These are phyloP conservation scores for Drosophila auraria DNA, from an alignment of 1,140 invertebrate genomes.

Conservation along the genomic window DNA sequence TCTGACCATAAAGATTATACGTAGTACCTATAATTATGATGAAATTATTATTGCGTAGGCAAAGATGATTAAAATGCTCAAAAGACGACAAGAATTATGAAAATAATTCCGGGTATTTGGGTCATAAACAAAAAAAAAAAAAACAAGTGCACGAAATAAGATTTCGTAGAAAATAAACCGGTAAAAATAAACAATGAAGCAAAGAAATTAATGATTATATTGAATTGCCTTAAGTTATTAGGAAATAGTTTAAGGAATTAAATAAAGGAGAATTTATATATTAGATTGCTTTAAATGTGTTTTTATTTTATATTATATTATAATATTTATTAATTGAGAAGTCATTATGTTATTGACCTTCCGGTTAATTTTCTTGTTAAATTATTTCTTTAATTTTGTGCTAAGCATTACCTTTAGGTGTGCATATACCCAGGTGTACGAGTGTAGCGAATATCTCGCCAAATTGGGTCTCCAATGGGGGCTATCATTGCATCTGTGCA, in stretches of 20 bases:
- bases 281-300: too few relatives aligned
- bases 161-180: conserved; percentile 5
- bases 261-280: too few relatives aligned
- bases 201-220: background rate
- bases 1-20: too few relatives aligned
- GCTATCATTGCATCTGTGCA: background rate
- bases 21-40: background rate
- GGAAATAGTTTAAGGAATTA: background rate
- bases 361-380: background rate
- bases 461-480: conserved; percentile 21
- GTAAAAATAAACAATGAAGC: background rate
- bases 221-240: background rate
- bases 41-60: conserved; percentile 12
- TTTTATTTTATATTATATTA: too few relatives aligned
- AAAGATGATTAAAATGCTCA: conserved; percentile 15
- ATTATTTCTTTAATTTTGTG: too few relatives aligned
- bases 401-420: background rate
- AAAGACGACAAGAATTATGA: background rate
- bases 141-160: background rate
- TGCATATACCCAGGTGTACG: background rate
- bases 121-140: conserved; percentile 11
- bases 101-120: background rate
- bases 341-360: too few relatives aligned
- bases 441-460: conserved; percentile 17
- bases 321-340: too few relatives aligned